Conservation (phyloP, 2,113 vertebrate species). For the Indri indri region DNA sequence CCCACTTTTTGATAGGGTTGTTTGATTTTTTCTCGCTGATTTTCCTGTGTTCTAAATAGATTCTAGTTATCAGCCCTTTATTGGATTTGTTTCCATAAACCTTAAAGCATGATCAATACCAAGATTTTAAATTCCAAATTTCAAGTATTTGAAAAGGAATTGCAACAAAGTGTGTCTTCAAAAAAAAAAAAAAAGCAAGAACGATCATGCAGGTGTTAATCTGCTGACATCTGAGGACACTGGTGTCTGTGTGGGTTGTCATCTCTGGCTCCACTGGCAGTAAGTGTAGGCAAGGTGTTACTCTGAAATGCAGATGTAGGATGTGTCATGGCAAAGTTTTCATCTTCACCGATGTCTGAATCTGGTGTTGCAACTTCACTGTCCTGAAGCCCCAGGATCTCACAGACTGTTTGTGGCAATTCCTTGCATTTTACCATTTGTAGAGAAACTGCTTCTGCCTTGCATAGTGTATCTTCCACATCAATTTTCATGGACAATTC, state of each 20-base stretch:
- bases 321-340: slow-evolving; percentile 69
- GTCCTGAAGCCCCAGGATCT: slow-evolving; percentile 88
- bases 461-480: slow-evolving; percentile 93
- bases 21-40: too few relatives aligned
- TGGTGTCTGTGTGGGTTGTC: slow-evolving; percentile 77
- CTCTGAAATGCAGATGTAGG: slow-evolving; percentile 69
- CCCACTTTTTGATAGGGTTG: too few relatives aligned
- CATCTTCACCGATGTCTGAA: slow-evolving; percentile 83
- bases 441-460: slow-evolving; percentile 93
- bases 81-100: slow-evolving; percentile 83
- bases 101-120: slow-evolving; percentile 87
- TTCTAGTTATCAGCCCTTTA: too few relatives aligned
- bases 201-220: slow-evolving; percentile 84
- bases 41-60: too few relatives aligned
- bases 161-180: slow-evolving; percentile 78
- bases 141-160: slow-evolving; percentile 82
- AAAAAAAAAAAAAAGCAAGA: slow-evolving; percentile 46
- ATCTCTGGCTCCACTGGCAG: slow-evolving; percentile 83
- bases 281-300: slow-evolving; percentile 65
- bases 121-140: slow-evolving; percentile 85
- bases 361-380: slow-evolving; percentile 77
- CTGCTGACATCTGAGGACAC: slow-evolving; percentile 80
- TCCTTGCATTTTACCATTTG: slow-evolving; percentile 97
- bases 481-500: slow-evolving; percentile 98
- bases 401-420: slow-evolving; percentile 89